These are phyloP conservation scores for Trissolcus basalis DNA, from an alignment of 1,140 invertebrate species.

Conservation along the genomic window DNA sequence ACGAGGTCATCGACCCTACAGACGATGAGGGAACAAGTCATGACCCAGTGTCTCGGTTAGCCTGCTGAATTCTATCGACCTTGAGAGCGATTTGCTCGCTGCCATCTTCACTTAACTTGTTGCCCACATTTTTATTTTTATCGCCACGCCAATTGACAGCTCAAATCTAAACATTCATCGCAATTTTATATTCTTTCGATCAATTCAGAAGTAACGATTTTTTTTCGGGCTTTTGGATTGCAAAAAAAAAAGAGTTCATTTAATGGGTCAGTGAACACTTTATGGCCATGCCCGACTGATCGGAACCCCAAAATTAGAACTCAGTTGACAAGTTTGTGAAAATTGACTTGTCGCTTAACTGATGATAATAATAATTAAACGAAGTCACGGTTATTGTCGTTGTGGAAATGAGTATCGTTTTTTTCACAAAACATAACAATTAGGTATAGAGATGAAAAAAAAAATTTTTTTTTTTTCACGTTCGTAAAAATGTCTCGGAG, in stretches of 20 bases:
- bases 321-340: not conserved
- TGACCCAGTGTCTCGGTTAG: constrained; percentile 66
- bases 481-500: not conserved
- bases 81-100: constrained; percentile 49
- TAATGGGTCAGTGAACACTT: not conserved
- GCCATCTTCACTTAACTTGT: constrained; percentile 49
- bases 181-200: no score
- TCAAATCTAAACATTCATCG: not conserved
- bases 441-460: no score
- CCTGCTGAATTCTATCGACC: constrained; percentile 61
- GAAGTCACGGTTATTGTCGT: no score
- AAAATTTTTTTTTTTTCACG: no score
- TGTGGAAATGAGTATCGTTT: no score
- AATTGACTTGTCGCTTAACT: no score
- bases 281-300: not conserved
- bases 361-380: no score
- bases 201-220: no score
- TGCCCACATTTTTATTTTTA: constrained; percentile 46
- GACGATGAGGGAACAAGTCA: constrained; percentile 63
- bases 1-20: constrained; percentile 63
- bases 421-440: no score
- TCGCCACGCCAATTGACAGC: not conserved
- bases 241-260: not conserved
- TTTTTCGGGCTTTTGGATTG: no score
- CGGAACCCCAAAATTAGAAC: not conserved